phyloP scores from a whole-genome alignment of 2,113 vertebrate genomes.

The Triplophysa tibetana region DNA sequence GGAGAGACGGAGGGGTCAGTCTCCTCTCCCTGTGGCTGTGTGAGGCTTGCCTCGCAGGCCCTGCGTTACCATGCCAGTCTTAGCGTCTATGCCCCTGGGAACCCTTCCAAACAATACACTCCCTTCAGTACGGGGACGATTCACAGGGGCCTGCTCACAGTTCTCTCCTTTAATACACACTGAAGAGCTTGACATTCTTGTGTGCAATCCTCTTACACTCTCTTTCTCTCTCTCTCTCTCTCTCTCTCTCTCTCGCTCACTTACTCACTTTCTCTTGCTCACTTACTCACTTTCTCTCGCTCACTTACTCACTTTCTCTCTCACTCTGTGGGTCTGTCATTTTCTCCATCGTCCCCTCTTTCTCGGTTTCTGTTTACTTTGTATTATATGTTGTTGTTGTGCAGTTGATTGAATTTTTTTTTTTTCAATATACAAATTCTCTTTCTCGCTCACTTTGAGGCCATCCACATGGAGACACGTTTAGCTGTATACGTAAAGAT shows the following conservation, averaged over 20 bases:
- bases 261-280: background rate
- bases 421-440: too few relatives aligned
- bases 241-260: background rate
- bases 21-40: conserved; percentile 14
- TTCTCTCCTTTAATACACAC: conserved; percentile 27
- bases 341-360: background rate
- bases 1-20: conserved; percentile 36
- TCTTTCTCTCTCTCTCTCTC: background rate
- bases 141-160: conserved; percentile 17
- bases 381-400: too few relatives aligned
- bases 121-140: conserved; percentile 31
- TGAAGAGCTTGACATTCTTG: conserved; percentile 45
- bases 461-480: too few relatives aligned
- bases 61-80: background rate
- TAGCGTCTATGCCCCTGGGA: conserved; percentile 30
- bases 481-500: too few relatives aligned
- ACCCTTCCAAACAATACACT: conserved; percentile 45
- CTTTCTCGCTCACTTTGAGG: background rate
- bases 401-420: too few relatives aligned
- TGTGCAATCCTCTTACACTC: conserved; percentile 14
- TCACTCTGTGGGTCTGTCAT: conserved; percentile 2
- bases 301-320: background rate
- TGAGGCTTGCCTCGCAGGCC: conserved; percentile 27
- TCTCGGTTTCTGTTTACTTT: too few relatives aligned
- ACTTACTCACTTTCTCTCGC: background rate